These are phyloP conservation scores for Eulemur coronatus DNA, from an alignment of 2,797 vertebrate genomes.

Conservation along the genomic window DNA sequence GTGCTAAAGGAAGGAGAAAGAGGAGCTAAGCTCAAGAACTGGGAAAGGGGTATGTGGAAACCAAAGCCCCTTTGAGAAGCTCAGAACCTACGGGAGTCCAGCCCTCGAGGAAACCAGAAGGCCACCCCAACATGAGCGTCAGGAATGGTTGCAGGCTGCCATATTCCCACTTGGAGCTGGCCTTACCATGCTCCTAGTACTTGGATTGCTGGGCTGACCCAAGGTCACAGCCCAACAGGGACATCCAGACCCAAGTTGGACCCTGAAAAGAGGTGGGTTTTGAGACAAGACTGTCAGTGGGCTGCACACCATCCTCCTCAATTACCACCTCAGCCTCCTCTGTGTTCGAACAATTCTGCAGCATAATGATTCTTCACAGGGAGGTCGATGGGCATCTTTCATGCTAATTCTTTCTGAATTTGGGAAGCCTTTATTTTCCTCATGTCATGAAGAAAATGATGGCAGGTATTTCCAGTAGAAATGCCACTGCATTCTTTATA, in stretches of 20 bases:
- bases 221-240: not conserved
- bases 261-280: constrained; percentile 16
- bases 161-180: not conserved
- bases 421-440: constrained; percentile 80
- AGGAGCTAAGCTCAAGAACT: not conserved
- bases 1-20: not conserved
- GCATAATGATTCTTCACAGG: constrained; percentile 64
- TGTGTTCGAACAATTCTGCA: constrained; percentile 66
- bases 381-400: constrained; percentile 81
- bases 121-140: rapidly evolving
- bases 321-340: constrained; percentile 59
- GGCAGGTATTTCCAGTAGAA: constrained; percentile 82
- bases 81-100: not conserved
- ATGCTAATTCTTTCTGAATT: constrained; percentile 79
- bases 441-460: constrained; percentile 77
- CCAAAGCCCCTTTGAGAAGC: not conserved
- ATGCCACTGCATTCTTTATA: constrained; percentile 79
- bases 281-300: constrained; percentile 60
- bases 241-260: constrained; percentile 42
- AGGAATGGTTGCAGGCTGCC: not conserved
- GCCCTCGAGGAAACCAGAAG: not conserved
- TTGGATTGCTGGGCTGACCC: not conserved
- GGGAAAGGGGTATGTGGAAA: not conserved
- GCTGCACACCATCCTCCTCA: constrained; percentile 65
- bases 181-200: not conserved